phyloP scores from a whole-genome alignment of 2,113 vertebrate genomes.

The Enhydra lutris region DNA sequence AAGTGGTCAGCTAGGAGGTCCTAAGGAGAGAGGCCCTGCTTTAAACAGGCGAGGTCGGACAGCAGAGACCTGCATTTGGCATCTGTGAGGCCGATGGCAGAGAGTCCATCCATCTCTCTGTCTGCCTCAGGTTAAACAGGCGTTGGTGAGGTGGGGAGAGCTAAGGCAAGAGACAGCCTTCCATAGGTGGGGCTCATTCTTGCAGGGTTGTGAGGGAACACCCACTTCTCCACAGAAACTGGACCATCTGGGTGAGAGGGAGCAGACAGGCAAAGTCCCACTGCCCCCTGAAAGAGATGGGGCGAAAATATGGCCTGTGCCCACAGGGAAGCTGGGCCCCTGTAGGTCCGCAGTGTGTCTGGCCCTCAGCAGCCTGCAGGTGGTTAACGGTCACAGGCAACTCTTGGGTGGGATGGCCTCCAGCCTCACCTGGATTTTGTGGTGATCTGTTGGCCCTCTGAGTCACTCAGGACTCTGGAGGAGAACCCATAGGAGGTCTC shows the following conservation, averaged over 20 bases:
- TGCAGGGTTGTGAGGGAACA: not conserved
- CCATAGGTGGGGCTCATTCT: not conserved
- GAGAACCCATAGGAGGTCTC: not conserved
- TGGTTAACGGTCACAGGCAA: not conserved
- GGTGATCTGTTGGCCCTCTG: not conserved
- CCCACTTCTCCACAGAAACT: not conserved
- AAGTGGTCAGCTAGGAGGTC: not conserved
- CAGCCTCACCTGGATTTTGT: not conserved
- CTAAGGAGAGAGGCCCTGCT: not conserved
- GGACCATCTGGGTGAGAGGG: not conserved
- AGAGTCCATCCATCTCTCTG: not conserved
- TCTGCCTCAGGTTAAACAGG: not conserved
- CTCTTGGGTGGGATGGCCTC: not conserved
- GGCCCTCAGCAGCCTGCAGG: not conserved
- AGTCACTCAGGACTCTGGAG: not conserved
- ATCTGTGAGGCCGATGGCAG: not conserved
- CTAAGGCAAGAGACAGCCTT: not conserved
- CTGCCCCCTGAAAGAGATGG: fast-evolving
- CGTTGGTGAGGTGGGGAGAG: fast-evolving
- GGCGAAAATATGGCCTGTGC: fast-evolving
- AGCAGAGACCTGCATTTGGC: not conserved
- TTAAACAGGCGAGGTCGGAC: not conserved
- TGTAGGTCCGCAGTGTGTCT: not conserved
- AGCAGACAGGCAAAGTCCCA: not conserved
- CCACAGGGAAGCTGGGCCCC: not conserved